Conservation (phyloP, 2,888 invertebrate species). For the Thysanoteuthis rhombus region DNA sequence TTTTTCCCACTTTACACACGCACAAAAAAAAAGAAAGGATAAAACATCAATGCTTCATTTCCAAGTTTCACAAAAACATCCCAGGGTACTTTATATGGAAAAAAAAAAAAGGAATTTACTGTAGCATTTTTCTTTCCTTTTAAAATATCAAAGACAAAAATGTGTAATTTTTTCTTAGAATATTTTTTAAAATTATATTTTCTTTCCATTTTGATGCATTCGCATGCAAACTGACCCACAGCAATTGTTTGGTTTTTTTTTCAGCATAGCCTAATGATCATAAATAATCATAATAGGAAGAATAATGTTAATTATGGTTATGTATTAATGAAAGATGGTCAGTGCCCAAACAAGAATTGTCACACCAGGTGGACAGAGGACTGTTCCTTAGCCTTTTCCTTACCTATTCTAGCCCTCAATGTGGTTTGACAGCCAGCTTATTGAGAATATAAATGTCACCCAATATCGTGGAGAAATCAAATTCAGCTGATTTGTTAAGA, state of each 20-base stretch:
- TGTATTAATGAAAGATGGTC: background rate
- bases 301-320: background rate
- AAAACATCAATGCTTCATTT: slow-evolving; percentile 29
- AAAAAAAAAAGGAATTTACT: background rate
- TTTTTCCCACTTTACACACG: background rate
- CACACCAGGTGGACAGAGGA: background rate
- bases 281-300: background rate
- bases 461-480: background rate
- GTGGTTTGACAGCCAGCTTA: background rate
- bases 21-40: background rate
- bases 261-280: background rate
- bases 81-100: slow-evolving; percentile 19
- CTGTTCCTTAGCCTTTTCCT: background rate
- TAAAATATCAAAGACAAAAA: background rate
- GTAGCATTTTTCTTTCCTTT: background rate
- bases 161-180: background rate
- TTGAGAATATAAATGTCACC: background rate
- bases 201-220: too few relatives aligned
- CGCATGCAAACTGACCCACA: background rate
- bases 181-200: background rate
- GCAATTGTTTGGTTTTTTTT: background rate
- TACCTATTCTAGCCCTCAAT: background rate
- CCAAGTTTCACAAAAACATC: slow-evolving; percentile 29
- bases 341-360: background rate
- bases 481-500: too few relatives aligned